Base-by-base conservation (phyloP, 2,797 vertebrate species). In the Chaunax sp. region DNA sequence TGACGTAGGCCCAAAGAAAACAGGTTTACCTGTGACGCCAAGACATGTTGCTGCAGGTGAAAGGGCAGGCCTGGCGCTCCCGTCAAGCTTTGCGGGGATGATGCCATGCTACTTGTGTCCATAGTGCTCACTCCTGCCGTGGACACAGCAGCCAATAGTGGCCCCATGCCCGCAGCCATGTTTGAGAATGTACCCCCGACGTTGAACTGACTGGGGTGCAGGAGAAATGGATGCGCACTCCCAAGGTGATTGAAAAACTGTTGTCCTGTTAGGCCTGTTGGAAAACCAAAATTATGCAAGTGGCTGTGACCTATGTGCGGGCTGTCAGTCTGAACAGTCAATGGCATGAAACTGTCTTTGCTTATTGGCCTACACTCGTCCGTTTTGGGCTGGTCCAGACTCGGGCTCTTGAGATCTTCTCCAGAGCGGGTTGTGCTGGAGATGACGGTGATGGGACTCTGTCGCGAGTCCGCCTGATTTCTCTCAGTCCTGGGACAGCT, bases 161-260 rank as follows among this genome's bases (percentile, higher is more conserved):
- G 97, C 9, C 95, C 96, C 96, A 98, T 97, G 35, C 96, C 97
- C 1, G 96, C 95, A 1, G 96, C 95, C 97, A 99, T 97, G 79
- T 96, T 94, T 69, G 97, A 95, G 92, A 98, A 98, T 2, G 97
- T 96, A 0, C 96, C 94, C n/a, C 97, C 97, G 96, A 99, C 97
- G 87, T 95, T 96, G 80, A 99, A 98, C 94, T 98, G 97, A 69
- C 97, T 69, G 3, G 98, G 98, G 90, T 98, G 97, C 81, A 98
- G 88, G 62, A 99, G 95, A 56, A 98, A 95, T 1, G 98, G 97
- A 60, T 97, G 97, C 65, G 96, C 95, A 2, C 94, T 94, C 43
- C 95, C 93, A 54, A 97, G 72, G 16, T 96, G 96, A 87, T 92
- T 95, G 90, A 99, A 98, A 93, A 98, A 98, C 91, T 96, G 98